Evolutionary conservation across 1,140 invertebrate species (phyloP), one percentile per base, ranked within the genome.

Genomic region (Ruditapes philippinarum): DNA sequence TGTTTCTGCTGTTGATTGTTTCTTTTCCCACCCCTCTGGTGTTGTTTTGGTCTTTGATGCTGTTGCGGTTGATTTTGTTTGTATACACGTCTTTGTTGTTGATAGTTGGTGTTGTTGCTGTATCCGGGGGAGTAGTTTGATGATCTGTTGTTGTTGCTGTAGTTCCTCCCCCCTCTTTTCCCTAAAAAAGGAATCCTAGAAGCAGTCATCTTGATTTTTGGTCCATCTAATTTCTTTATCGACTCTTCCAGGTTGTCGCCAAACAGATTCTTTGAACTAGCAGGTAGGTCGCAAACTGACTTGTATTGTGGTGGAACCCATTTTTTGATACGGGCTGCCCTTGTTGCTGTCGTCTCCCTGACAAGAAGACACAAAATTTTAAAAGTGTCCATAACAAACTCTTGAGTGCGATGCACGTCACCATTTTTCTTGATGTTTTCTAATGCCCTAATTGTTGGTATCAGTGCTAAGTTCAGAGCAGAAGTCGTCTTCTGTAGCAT

Each of bases 241-340:
- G 62, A 65, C 33, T 65, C 62, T 31, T 65, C 62, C 11, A 65
- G 62, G 7, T 65, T 65, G 62, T 65, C 62, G 12, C 62, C 62
- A 65, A 65, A 65, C 28, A 65, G 62, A 65, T n/a, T 65, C 33
- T 65, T 65, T 11, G 25, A 65, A n/a, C 62, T 65, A 22, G 62
- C 62, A 31, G 62, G 62, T 65, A 65, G n/a, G 62, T 65, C 62
- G 62, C 62, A 65, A 65, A 65, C 62, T n/a, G 62, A 65, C 62
- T n/a, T n/a, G n/a, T n/a, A n/a, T n/a, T n/a, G n/a, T n/a, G n/a
- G n/a, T n/a, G n/a, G n/a, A n/a, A n/a, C 33, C 33, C 12, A 22
- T 65, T 65, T n/a, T 65, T 65, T 65, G 62, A 65, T 65, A 65
- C 62, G 62, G 62, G 62, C 28, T 65, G 62, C 62, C n/a, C 62